These are phyloP conservation scores for Netelia melanura DNA, from an alignment of 2,888 invertebrate genomes.

Conservation along the genomic window DNA sequence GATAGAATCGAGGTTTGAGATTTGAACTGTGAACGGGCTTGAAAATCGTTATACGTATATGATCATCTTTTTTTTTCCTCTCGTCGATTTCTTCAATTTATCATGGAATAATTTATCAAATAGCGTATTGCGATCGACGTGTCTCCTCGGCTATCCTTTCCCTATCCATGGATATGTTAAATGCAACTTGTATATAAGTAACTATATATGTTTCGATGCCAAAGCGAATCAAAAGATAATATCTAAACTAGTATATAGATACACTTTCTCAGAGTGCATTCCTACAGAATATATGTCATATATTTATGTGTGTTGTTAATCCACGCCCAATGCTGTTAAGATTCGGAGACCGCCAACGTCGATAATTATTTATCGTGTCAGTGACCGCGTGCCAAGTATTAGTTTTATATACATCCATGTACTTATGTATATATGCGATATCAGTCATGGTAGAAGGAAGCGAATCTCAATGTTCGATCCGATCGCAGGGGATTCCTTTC, in stretches of 20 bases:
- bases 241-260: conserved; percentile 33
- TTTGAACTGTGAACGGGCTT: conserved; percentile 3
- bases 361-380: conserved; percentile 66
- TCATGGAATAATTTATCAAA: conserved; percentile 59
- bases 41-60: conserved; percentile 16
- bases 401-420: neutral
- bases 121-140: conserved; percentile 34
- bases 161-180: neutral
- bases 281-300: neutral
- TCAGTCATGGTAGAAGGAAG: conserved; percentile 20
- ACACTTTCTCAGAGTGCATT: conserved; percentile 51
- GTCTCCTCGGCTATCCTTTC: conserved; percentile 27
- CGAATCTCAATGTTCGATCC: conserved; percentile 42
- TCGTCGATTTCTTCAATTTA: conserved; percentile 39
- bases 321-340: conserved; percentile 51
- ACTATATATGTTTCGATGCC: conserved; percentile 3
- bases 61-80: neutral
- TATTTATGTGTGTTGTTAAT: conserved; percentile 19
- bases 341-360: conserved; percentile 61
- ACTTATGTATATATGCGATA: neutral
- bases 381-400: conserved; percentile 47
- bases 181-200: neutral
- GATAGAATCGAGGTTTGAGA: conserved; percentile 34
- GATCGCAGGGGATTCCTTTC: conserved; percentile 38
- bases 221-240: conserved; percentile 33